Base-by-base conservation (phyloP, 1,140 invertebrate species). In the Lepidostoma basale region DNA sequence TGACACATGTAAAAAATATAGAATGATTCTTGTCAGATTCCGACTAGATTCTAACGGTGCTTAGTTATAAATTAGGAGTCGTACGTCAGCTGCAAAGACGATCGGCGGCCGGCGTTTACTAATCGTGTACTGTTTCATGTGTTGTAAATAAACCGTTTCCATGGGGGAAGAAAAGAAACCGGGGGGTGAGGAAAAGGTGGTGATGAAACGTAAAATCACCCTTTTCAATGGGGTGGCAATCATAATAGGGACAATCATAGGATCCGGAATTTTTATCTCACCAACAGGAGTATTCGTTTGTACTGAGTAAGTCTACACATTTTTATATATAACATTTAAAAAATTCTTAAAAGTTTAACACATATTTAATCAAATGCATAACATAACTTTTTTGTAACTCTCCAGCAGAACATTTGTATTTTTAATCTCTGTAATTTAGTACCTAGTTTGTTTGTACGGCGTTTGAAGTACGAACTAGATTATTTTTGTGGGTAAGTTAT, bases 151-250 rank as follows among this genome's bases (percentile, higher is more conserved):
- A 65, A 56, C 62, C 62, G 62, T 65, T 56, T 30, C 64, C 39
- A 63, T 64, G 67, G 65, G 54, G 47, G 69, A 47, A 8, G 49
- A 62, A 25, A 39, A 42, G 16, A 25, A 58, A 59, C 28, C 42
- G 14, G 44, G 71, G 67, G 79, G 69, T 66, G 79, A 79, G 67
- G 79, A 77, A 52, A 85, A 87, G 77, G 87, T 90, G 64, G 86
- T 87, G 71, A 77, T 94, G 62, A 92, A 94, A 82, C 83, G 91
- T 45, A 93, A 91, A 81, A 91, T 96, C 70, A 93, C 90, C 3
- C 81, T 96, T 8, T 82, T 91, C 72, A 93, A 94, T 81, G 94
- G 93, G 44, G 89, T 94, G n/a, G 89, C 89, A n/a, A 88, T 94
- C 52, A 93, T 95, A 71, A 89, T 93, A 36, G 92, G 92, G 5